These are phyloP conservation scores for Phrynocephalus guinanensis DNA, from an alignment of 2,797 vertebrate genomes.

Conservation along the genomic window DNA sequence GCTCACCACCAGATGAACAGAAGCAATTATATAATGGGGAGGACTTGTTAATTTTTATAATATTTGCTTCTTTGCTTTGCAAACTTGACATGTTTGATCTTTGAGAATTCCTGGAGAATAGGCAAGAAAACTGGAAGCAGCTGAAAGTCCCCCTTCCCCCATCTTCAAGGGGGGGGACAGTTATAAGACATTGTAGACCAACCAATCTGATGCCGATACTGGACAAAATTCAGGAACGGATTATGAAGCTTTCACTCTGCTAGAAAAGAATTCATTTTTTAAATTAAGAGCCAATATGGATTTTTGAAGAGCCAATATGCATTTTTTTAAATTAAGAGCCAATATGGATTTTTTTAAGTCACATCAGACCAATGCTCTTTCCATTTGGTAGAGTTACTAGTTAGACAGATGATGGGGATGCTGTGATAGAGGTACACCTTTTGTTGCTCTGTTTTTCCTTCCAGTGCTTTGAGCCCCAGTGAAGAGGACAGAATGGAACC, in stretches of 20 bases:
- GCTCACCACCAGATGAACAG: no score
- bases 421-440: neutral
- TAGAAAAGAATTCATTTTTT: neutral
- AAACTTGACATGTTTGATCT: no score
- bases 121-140: no score
- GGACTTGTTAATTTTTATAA: no score
- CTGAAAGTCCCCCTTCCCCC: no score
- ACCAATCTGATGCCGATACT: neutral
- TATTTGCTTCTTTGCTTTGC: no score
- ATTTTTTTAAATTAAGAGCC: neutral
- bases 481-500: no score
- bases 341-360: neutral
- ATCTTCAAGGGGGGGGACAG: no score
- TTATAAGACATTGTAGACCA: neutral
- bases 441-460: neutral
- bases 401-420: neutral
- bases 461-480: neutral
- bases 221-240: neutral
- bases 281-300: neutral
- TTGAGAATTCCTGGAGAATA: no score
- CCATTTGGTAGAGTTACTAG: neutral
- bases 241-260: neutral
- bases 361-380: neutral
- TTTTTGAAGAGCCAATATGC: neutral
- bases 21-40: no score